Conservation (phyloP, 2,888 invertebrate genomes). For the Cerastis leucographa region DNA sequence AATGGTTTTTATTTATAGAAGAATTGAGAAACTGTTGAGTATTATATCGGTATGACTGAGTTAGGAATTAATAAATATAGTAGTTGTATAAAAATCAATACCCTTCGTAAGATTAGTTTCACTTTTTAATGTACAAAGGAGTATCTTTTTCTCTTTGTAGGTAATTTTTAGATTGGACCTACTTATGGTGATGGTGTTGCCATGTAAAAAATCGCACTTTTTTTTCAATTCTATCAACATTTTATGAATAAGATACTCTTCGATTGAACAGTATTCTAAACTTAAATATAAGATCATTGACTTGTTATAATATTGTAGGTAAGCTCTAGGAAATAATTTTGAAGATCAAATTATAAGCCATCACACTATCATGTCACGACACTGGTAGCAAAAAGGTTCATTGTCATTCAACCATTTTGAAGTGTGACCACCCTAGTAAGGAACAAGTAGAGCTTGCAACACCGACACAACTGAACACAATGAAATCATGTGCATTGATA, state of each 20-base stretch:
- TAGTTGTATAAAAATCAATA: conserved; percentile 2
- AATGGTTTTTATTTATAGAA: background rate
- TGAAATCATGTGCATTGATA: conserved; percentile 68
- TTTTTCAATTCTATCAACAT: conserved; percentile 53
- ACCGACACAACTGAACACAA: conserved; percentile 82
- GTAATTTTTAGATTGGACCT: conserved; percentile 37
- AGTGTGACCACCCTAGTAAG: conserved; percentile 82
- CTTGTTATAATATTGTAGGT: conserved; percentile 73
- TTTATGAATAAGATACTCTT: conserved; percentile 80
- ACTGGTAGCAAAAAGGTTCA: conserved; percentile 70
- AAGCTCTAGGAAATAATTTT: conserved; percentile 71
- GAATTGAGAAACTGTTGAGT: conserved; percentile 3
- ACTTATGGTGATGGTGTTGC: conserved; percentile 67
- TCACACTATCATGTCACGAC: conserved; percentile 81
- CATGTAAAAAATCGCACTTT: conserved; percentile 60
- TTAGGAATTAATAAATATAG: conserved; percentile 14
- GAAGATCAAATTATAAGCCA: conserved; percentile 71
- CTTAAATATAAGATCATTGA: conserved; percentile 66
- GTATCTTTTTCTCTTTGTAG: conserved; percentile 81
- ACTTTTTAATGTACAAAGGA: conserved; percentile 75
- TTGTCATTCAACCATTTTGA: conserved; percentile 74
- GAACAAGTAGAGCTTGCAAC: conserved; percentile 87
- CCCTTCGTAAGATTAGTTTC: conserved; percentile 72
- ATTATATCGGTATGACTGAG: conserved; percentile 37
- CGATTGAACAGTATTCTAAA: conserved; percentile 69